phyloP scores from a whole-genome alignment of 2,797 vertebrate genomes.

The Chelon auratus region DNA sequence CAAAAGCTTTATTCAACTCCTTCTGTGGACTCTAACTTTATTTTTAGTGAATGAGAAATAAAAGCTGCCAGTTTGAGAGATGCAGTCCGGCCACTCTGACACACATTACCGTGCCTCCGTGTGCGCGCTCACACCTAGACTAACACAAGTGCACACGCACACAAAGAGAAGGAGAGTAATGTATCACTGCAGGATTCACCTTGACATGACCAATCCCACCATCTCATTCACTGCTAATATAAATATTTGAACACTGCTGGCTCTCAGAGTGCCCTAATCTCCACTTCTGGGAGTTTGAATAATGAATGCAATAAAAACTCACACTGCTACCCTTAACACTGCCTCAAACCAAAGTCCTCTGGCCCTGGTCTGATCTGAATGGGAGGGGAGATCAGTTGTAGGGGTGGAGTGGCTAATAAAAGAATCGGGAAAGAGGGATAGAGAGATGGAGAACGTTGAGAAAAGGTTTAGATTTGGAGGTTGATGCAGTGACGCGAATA shows the following conservation, averaged over 20 bases:
- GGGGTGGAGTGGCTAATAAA: conserved; percentile 33
- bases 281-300: conserved; percentile 68
- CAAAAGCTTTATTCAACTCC: background rate
- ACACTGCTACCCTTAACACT: conserved; percentile 50
- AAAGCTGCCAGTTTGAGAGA: background rate
- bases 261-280: conserved; percentile 69
- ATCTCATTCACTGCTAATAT: conserved; percentile 67
- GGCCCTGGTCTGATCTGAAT: conserved; percentile 48
- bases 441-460: background rate
- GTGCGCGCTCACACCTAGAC: background rate
- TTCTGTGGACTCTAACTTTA: background rate
- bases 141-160: background rate
- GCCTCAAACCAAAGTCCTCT: conserved; percentile 43
- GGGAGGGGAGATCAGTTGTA: conserved; percentile 11
- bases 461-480: background rate
- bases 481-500: conserved; percentile 12
- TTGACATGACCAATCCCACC: conserved; percentile 45
- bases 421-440: conserved; percentile 2
- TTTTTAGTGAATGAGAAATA: background rate
- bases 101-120: background rate
- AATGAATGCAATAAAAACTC: conserved; percentile 76
- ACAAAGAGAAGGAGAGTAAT: background rate
- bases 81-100: background rate
- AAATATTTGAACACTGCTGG: conserved; percentile 69
- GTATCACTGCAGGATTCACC: conserved; percentile 45